Evolutionary conservation across 2,113 vertebrate species (phyloP).

Genomic region (Notarius quadriscutis): DNA sequence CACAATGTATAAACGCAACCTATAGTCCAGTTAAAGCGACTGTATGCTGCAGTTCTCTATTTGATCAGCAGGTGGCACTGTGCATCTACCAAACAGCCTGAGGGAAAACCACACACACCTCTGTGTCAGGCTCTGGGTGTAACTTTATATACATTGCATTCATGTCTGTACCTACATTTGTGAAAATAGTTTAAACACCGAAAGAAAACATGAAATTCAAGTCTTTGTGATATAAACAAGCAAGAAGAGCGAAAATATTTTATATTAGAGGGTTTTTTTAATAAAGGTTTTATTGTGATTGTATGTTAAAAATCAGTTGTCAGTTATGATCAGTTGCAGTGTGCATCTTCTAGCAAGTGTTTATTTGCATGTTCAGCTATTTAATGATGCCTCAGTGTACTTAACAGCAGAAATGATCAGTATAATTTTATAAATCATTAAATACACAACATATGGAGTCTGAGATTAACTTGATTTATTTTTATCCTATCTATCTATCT

Average conservation of each 20-base stretch:
- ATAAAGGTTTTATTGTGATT: neutral
- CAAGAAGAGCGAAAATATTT: neutral
- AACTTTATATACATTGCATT: neutral
- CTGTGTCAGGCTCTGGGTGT: neutral
- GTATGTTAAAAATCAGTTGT: neutral
- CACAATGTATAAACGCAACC: neutral
- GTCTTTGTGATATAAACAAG: neutral
- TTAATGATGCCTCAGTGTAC: neutral
- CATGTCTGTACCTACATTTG: neutral
- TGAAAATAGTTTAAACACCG: neutral
- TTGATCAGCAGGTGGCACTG: conserved; percentile 56
- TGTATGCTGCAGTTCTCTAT: neutral
- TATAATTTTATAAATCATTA: neutral
- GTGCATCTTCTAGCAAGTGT: neutral
- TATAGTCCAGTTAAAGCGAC: too few species aligned
- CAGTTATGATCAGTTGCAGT: neutral
- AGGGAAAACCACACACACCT: neutral
- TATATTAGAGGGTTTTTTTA: neutral
- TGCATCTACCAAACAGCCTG: conserved; percentile 43
- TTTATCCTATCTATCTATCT: neutral
- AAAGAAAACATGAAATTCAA: neutral
- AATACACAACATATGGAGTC: neutral
- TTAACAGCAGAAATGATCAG: neutral
- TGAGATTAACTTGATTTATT: neutral
- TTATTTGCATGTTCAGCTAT: neutral